A percentile compares a stretch with the other conserved stretches of the same genome.
phyloP scores from a whole-genome alignment of 2,113 vertebrate genomes.

The Siniperca knerii region DNA sequence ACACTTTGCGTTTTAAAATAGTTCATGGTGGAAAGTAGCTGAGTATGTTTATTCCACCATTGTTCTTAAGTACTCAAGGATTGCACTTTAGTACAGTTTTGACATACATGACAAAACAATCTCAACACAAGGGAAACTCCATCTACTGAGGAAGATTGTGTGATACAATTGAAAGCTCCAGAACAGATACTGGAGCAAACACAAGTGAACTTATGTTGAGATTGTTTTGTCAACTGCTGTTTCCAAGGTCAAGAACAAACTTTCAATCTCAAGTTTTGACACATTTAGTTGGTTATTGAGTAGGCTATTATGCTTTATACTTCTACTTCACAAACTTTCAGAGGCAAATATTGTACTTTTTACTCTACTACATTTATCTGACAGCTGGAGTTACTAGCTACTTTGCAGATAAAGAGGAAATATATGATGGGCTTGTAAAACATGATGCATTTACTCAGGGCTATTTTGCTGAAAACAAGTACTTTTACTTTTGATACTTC shows the following conservation, averaged over 20 bases:
- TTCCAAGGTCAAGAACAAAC: neutral
- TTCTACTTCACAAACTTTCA: neutral
- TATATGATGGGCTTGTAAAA: neutral
- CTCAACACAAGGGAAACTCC: neutral
- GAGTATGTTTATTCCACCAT: neutral
- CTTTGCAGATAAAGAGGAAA: constrained; percentile 2
- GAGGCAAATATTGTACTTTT: neutral
- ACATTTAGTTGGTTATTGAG: neutral
- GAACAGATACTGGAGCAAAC: neutral
- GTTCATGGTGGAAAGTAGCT: neutral
- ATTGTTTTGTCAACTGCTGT: neutral
- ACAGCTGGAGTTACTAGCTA: neutral
- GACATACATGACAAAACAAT: neutral
- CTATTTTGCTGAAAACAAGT: neutral
- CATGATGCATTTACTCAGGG: neutral
- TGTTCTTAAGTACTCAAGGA: neutral
- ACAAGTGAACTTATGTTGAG: neutral
- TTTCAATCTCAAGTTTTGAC: neutral
- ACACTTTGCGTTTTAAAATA: neutral
- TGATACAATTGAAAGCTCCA: neutral
- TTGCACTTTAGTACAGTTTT: neutral
- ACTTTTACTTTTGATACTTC: neutral
- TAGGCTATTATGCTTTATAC: neutral
- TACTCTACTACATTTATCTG: neutral
- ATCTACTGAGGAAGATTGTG: neutral